Percentiles rank a stretch among this genome's conserved stretches.
Evolutionary conservation across 2,888 invertebrate genomes (phyloP).

Genomic region (Lithophane leautieri): DNA sequence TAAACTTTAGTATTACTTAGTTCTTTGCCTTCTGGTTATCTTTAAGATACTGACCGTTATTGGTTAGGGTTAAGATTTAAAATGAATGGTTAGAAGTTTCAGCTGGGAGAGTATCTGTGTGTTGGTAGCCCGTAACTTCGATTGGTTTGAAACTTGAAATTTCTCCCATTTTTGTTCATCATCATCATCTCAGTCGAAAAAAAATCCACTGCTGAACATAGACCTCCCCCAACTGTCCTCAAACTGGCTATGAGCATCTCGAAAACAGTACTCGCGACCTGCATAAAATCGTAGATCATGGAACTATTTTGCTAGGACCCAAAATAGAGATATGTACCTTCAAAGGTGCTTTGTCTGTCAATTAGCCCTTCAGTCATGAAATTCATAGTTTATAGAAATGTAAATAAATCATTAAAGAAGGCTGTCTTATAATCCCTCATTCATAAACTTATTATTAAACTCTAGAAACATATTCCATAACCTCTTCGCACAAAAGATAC

Average conservation of each 20-base stretch:
- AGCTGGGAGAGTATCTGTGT: background rate
- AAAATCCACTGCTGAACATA: background rate
- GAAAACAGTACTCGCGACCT: background rate
- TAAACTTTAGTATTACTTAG: conserved; percentile 15
- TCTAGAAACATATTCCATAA: background rate
- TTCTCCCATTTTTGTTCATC: too few species aligned
- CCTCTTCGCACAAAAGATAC: background rate
- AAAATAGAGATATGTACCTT: background rate
- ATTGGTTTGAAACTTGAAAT: background rate
- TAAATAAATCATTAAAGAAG: background rate
- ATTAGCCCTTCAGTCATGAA: background rate
- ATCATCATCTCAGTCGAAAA: background rate
- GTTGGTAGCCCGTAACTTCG: background rate
- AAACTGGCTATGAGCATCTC: background rate
- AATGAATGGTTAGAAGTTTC: background rate
- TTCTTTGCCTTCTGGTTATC: background rate
- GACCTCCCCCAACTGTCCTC: background rate
- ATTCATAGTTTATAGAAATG: background rate
- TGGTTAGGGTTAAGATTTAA: background rate
- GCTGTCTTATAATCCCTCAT: background rate
- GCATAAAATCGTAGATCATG: background rate
- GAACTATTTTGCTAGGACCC: background rate
- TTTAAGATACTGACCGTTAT: accelerated
- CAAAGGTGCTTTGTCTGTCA: background rate
- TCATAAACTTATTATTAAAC: background rate